Percentiles rank a stretch among this genome's conserved stretches.
Evolutionary conservation across 1,140 invertebrate species (phyloP).

Genomic region (Euschistus heros): DNA sequence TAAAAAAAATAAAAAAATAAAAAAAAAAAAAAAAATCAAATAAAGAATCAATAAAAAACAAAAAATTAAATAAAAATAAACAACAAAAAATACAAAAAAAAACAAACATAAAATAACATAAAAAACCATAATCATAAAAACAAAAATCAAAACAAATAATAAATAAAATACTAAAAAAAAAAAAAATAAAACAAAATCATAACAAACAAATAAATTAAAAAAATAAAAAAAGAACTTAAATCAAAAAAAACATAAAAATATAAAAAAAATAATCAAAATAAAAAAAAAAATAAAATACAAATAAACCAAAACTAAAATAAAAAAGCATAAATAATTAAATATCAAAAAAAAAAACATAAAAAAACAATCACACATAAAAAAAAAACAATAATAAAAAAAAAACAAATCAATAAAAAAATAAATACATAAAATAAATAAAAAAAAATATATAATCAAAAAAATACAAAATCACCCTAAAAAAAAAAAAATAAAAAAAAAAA

Average conservation of each 20-base stretch:
- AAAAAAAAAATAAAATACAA: neutral
- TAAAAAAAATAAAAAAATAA: neutral
- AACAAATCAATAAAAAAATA: neutral
- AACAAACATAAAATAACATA: neutral
- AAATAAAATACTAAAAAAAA: neutral
- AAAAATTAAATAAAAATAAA: neutral
- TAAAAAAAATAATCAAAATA: neutral
- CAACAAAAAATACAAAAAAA: neutral
- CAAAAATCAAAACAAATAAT: neutral
- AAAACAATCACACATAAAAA: neutral
- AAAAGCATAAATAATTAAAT: neutral
- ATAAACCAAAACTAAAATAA: neutral
- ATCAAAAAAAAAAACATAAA: neutral
- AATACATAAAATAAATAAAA: neutral
- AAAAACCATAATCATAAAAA: neutral
- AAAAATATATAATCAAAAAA: neutral
- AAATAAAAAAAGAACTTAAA: neutral
- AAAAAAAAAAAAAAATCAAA: neutral
- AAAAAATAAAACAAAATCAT: neutral
- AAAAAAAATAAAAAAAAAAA: neutral
- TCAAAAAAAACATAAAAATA: neutral
- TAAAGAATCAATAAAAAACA: neutral
- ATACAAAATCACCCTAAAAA: neutral
- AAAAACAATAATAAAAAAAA: neutral
- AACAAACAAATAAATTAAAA: neutral